Percentiles rank a stretch among this genome's conserved stretches.
phyloP scores from a whole-genome alignment of 92 coral and sea anemone species.

The Palythoa caribaeorum region DNA sequence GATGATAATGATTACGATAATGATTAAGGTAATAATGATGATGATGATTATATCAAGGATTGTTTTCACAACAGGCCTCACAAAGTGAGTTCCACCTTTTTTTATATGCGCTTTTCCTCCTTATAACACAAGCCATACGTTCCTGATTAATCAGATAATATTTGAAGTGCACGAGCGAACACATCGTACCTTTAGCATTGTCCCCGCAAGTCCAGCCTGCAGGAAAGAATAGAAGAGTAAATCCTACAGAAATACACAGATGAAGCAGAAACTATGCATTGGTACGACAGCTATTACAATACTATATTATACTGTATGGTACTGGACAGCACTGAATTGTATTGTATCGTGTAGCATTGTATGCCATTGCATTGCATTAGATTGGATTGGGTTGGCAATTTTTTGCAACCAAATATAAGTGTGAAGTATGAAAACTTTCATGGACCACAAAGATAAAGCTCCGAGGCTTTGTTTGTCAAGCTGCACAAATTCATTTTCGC shows the following conservation, averaged over 20 bases:
- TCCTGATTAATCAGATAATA: background rate
- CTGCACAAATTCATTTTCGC: background rate
- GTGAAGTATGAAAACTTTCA: too few species aligned
- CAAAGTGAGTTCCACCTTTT: too few species aligned
- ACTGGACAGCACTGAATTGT: too few species aligned
- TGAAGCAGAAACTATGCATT: background rate
- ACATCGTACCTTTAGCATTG: constrained; percentile 65
- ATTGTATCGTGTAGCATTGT: too few species aligned
- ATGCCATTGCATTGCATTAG: too few species aligned
- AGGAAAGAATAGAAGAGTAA: background rate
- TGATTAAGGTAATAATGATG: background rate
- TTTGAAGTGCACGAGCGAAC: background rate
- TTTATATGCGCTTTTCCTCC: too few species aligned
- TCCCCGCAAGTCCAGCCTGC: constrained; percentile 79
- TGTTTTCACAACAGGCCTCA: background rate
- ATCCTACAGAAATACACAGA: background rate
- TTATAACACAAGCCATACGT: background rate
- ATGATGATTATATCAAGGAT: background rate
- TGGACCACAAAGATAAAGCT: too few species aligned
- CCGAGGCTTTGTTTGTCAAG: too few species aligned
- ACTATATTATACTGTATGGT: too few species aligned
- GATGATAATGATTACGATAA: background rate
- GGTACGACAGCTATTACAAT: too few species aligned
- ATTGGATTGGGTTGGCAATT: background rate
- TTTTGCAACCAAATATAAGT: too few species aligned